Evolutionary conservation across 2,797 vertebrate species (phyloP), one percentile per base, ranked within the genome.

Genomic region (Sorex maritimensis): DNA sequence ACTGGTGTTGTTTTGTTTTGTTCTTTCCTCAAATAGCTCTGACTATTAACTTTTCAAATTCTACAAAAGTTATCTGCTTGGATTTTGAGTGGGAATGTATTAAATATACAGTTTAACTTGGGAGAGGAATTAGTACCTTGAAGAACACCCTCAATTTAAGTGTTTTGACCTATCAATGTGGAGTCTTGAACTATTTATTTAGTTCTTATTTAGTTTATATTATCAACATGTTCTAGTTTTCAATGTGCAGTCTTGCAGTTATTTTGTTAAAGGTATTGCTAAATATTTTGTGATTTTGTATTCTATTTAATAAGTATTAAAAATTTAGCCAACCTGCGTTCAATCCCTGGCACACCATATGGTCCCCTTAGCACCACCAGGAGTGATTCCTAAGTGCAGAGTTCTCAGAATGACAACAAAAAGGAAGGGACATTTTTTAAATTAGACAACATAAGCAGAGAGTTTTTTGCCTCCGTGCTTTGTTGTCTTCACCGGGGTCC

Each of bases 201-300:
- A 74, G 73, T 46, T 67, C 24, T 58, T 46, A 5, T 91, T 90
- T 80, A 90, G n/a, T 88, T 95, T 91, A 28, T 95, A 44, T 90
- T 26, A 72, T 8, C 4, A 30, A 4, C 90, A 21, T 86, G 91
- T 41, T 28, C 14, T 91, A n/a, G 38, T 84, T 92, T 61, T 82
- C 19, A 83, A 38, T 90, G 14, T 52, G 34, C 3, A 80, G 30
- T 63, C 23, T 88, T 90, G 19, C 0, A 79, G 13, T 61, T 91
- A 91, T 71, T 93, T 94, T 91, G 34, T 75, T 86, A 69, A 72
- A 86, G 34, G 30, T 90, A 38, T 74, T 94, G 11, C 34, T 78
- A 69, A 92, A 41, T 91, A 30, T 86, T 61, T 83, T 55, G 69
- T 69, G 23, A 44, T 46, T 86, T 92, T 73, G 15, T 28, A 23